Base-by-base conservation (phyloP, 2,113 vertebrate species). In the Pelodiscus sinensis region DNA sequence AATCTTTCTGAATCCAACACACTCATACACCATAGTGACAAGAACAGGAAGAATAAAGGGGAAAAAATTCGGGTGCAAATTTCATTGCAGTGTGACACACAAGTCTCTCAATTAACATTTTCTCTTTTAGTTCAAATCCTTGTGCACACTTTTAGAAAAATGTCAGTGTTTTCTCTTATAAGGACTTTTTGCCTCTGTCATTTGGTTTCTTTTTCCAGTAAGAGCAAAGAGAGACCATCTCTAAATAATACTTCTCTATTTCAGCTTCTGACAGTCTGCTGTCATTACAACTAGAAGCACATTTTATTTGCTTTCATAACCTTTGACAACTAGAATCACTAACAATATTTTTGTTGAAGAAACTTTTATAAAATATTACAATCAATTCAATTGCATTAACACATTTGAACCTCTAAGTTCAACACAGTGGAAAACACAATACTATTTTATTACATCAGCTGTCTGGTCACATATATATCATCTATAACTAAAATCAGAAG, bases 351-450 rank as follows among this genome's bases (percentile, higher is more conserved):
- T 93, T 90, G 73, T n/a, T 88, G 94, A 96, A 97, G 95, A 97
- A 98, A 97, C 97, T 98, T 98, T 95, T 97, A 95, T 97, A 98
- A 98, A 97, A 98, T 96, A 98, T 96, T 98, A 96, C 95, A 97
- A 98, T 98, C 97, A 98, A 97, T 98, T 96, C 97, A 97, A 98
- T 98, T 97, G 94, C 96, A 98, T 98, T 97, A 98, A 97, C 94
- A 97, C 96, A 92, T 96, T 96, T 97, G 97, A 98, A 97, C 93
- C 96, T 97, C 90, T 90, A 96, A 98, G 96, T 96, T 97, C 96
- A 97, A 95, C 90, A 90, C 89, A 96, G 95, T 97, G 96, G 98
- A 98, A 98, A 98, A 98, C 96, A 96, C 97, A 97, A 97, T 98
- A 98, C 90, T 97, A 89, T 94, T 97, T 97, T 98, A 98, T 98